Evolutionary conservation across 1,140 invertebrate genomes (phyloP).

Genomic region (Drosophila bifasciata): DNA sequence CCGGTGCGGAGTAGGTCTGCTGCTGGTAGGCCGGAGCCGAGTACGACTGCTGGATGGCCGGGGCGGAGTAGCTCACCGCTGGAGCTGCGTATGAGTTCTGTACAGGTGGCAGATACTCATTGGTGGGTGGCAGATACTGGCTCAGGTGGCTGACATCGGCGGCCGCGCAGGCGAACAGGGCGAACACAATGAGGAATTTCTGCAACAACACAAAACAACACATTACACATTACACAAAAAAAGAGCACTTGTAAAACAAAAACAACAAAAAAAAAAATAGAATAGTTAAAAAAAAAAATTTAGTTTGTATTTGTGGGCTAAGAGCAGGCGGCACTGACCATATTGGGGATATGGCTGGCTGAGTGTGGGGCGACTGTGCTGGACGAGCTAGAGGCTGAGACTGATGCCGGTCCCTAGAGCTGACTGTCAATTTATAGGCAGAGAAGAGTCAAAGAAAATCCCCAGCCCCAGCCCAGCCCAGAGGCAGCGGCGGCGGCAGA

Average conservation of each 20-base stretch:
- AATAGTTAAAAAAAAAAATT: background rate
- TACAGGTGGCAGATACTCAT: constrained; percentile 70
- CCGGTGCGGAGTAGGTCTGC: constrained; percentile 43
- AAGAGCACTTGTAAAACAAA: constrained; percentile 5
- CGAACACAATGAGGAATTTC: constrained; percentile 82
- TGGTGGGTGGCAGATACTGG: constrained; percentile 66
- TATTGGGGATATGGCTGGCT: constrained; percentile 42
- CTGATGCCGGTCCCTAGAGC: constrained; percentile 80
- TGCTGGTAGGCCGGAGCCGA: constrained; percentile 41
- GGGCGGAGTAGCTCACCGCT: constrained; percentile 45
- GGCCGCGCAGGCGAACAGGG: constrained; percentile 71
- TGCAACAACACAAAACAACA: constrained; percentile 47
- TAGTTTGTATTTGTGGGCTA: background rate
- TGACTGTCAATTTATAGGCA: constrained; percentile 78
- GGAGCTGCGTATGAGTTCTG: constrained; percentile 46
- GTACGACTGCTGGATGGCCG: constrained; percentile 38
- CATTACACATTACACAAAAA: constrained; percentile 18
- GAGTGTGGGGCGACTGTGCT: constrained; percentile 67
- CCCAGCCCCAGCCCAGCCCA: constrained; percentile 45
- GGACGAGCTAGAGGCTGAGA: constrained; percentile 77
- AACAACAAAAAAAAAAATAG: constrained; percentile 20
- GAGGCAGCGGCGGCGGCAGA: no score
- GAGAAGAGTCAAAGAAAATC: constrained; percentile 42
- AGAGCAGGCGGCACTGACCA: constrained; percentile 63
- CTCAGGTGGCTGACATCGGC: constrained; percentile 81